Conservation (phyloP, 2,888 invertebrate genomes). For the Philereme vetulata region DNA sequence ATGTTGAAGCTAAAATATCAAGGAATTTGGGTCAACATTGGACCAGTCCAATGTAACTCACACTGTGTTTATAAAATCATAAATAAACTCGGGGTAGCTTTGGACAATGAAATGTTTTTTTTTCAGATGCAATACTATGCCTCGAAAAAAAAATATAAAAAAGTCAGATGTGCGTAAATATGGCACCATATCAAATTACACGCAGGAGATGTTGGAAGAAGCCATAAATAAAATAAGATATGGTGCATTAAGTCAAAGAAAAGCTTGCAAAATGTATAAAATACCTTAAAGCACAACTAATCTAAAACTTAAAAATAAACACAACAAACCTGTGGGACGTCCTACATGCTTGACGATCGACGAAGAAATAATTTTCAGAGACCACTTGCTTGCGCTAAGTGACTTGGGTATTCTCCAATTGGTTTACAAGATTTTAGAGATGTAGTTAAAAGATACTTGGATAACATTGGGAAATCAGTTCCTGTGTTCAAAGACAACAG, state of each 20-base stretch:
- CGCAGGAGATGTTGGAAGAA: constrained; percentile 25
- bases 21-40: constrained; percentile 18
- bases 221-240: constrained; percentile 28
- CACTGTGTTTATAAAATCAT: constrained; percentile 7
- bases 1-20: constrained; percentile 18
- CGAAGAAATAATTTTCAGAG: constrained; percentile 19
- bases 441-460: constrained; percentile 26
- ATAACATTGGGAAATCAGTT: constrained; percentile 23
- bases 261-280: constrained; percentile 24
- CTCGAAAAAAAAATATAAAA: constrained; percentile 22
- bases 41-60: constrained; percentile 21
- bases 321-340: constrained; percentile 26
- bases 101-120: constrained; percentile 13
- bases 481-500: constrained; percentile 26
- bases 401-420: constrained; percentile 26
- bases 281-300: constrained; percentile 25
- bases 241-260: constrained; percentile 24
- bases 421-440: constrained; percentile 29
- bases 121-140: constrained; percentile 17
- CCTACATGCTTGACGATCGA: constrained; percentile 15
- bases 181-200: constrained; percentile 30
- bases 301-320: constrained; percentile 25
- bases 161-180: constrained; percentile 29
- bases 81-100: constrained; percentile 13
- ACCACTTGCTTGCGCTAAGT: constrained; percentile 28